Percentiles rank a stretch among this genome's conserved stretches.
Evolutionary conservation across 1,140 invertebrate species (phyloP).

Genomic region (Lysiphlebus fabarum): DNA sequence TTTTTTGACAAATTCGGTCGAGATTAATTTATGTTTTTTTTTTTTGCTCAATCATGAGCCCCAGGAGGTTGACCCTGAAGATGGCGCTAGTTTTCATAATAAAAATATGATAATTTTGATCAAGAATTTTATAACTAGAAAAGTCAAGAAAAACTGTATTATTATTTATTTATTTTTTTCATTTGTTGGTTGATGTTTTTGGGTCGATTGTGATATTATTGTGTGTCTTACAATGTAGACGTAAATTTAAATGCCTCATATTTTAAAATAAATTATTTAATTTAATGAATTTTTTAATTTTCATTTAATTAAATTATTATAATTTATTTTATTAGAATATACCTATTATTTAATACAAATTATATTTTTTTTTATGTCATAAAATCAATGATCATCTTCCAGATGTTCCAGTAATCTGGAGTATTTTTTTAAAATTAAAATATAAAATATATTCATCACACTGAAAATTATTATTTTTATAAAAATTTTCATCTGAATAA

Average conservation of each 20-base stretch:
- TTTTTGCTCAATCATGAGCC: not conserved
- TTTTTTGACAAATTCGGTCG: not conserved
- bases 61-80: conserved; percentile 17
- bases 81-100: conserved; percentile 9
- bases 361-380: too few species aligned
- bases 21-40: conserved; percentile 1
- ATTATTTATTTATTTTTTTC: too few species aligned
- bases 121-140: too few species aligned
- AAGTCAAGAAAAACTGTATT: not conserved
- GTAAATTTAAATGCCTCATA: conserved; percentile 24
- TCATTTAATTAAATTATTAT: not conserved
- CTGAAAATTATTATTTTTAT: too few species aligned
- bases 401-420: too few species aligned
- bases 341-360: too few species aligned
- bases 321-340: too few species aligned
- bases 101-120: conserved; percentile 6
- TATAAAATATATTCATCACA: too few species aligned
- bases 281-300: not conserved
- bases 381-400: too few species aligned
- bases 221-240: conserved; percentile 14
- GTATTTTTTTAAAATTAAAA: too few species aligned
- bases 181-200: too few species aligned
- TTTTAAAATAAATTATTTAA: conserved; percentile 18
- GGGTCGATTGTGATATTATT: not conserved
- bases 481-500: too few species aligned